Conservation (phyloP, 1,140 invertebrate species). For the Bombus soroeensis region DNA sequence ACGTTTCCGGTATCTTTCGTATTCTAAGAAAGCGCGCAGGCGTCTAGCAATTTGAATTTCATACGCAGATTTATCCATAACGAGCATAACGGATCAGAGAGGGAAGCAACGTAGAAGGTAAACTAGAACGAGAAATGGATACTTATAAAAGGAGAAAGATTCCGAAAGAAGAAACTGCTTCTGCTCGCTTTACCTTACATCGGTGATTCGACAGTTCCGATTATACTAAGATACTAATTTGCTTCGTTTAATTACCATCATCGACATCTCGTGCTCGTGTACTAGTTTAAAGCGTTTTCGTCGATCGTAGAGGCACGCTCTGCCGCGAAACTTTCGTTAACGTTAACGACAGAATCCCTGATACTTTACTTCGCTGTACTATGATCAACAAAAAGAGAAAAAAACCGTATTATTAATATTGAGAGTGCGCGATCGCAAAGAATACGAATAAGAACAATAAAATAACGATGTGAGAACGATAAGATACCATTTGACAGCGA, state of each 20-base stretch:
- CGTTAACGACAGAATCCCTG: too few species aligned
- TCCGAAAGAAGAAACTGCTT: not conserved
- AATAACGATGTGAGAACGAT: too few species aligned
- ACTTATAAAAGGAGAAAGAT: not conserved
- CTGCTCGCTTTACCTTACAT: not conserved
- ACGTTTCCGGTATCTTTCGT: not conserved
- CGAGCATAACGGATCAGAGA: not conserved
- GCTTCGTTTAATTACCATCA: not conserved
- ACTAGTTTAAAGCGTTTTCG: too few species aligned
- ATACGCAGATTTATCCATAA: not conserved
- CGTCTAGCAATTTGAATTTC: slow-evolving; percentile 5
- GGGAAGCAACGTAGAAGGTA: not conserved
- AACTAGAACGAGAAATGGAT: not conserved
- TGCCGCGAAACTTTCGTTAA: too few species aligned
- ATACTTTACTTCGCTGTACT: not conserved
- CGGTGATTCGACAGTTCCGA: not conserved
- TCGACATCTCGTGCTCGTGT: not conserved
- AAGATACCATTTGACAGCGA: too few species aligned
- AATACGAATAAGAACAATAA: too few species aligned
- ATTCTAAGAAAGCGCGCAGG: not conserved
- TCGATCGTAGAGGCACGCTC: too few species aligned
- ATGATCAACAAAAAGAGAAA: too few species aligned
- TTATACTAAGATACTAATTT: not conserved
- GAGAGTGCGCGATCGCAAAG: too few species aligned
- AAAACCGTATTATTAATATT: too few species aligned